phyloP scores from a whole-genome alignment of 1,140 invertebrate species.

The Tyrophagus putrescentiae region DNA sequence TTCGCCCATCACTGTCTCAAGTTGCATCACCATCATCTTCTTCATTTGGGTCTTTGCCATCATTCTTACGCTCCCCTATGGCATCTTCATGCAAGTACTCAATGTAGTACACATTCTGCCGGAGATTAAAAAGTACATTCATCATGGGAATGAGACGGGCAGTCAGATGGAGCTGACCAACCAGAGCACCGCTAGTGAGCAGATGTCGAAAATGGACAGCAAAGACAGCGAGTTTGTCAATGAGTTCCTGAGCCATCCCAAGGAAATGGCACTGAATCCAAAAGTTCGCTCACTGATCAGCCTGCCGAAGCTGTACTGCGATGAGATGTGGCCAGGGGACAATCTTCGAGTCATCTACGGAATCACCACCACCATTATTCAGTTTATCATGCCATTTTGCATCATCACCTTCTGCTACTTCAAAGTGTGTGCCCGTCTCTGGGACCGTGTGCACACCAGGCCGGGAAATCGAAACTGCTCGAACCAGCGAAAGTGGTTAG shows the following conservation, averaged over 20 bases:
- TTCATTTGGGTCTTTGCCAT: slow-evolving; percentile 78
- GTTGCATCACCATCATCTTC: slow-evolving; percentile 64
- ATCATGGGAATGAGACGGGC: too few relatives aligned
- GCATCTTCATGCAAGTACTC: slow-evolving; percentile 60
- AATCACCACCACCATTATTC: slow-evolving; percentile 65
- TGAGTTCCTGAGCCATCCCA: too few relatives aligned
- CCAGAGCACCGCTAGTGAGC: too few relatives aligned
- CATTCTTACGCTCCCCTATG: slow-evolving; percentile 75
- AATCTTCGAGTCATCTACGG: slow-evolving; percentile 58
- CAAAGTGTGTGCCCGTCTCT: slow-evolving; percentile 71
- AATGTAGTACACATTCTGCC: too few relatives aligned
- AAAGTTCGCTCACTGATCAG: too few relatives aligned
- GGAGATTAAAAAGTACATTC: too few relatives aligned
- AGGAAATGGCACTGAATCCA: too few relatives aligned
- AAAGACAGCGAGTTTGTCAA: too few relatives aligned
- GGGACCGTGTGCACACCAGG: slow-evolving; percentile 55
- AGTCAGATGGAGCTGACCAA: too few relatives aligned
- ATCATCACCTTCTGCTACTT: slow-evolving; percentile 87
- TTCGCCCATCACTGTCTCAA: slow-evolving; percentile 68
- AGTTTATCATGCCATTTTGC: slow-evolving; percentile 84
- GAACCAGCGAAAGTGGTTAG: slow-evolving; percentile 37
- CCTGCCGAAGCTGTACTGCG: slow-evolving; percentile 46
- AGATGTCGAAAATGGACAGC: too few relatives aligned
- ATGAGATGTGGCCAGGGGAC: slow-evolving; percentile 69
- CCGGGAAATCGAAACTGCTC: slow-evolving; percentile 51